Evolutionary conservation across 2,113 vertebrate species (phyloP).

Genomic region (Zeus faber): DNA sequence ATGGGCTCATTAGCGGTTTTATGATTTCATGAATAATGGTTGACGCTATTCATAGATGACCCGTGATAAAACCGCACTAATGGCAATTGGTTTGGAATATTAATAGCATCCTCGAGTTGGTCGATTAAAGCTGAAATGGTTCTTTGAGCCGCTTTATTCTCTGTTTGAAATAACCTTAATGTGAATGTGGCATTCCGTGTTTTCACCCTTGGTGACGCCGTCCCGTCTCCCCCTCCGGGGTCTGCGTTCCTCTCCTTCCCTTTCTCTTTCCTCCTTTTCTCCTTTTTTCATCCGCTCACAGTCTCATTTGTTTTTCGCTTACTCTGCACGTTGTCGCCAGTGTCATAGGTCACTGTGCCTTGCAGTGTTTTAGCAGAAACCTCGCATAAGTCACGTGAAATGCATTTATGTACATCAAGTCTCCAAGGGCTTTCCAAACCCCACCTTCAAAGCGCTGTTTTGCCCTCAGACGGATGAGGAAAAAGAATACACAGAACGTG

Average conservation of each 20-base stretch:
- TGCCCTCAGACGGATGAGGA: too few relatives aligned
- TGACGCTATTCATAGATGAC: conserved; percentile 46
- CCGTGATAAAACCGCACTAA: conserved; percentile 50
- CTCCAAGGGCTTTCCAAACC: too few relatives aligned
- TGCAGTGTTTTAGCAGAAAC: too few relatives aligned
- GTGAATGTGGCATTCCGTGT: conserved; percentile 26
- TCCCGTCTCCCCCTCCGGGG: too few relatives aligned
- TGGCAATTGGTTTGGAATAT: conserved; percentile 51
- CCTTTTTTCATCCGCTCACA: background rate
- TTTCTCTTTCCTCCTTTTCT: conserved; percentile 26
- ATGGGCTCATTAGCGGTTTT: conserved; percentile 54
- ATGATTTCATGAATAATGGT: conserved; percentile 37
- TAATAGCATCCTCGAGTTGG: conserved; percentile 60
- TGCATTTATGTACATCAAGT: too few relatives aligned
- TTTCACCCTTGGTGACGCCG: conserved; percentile 35
- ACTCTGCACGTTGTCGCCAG: background rate
- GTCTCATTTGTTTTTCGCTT: conserved; percentile 29
- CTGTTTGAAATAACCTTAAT: conserved; percentile 31
- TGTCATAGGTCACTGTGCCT: too few relatives aligned
- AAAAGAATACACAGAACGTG: too few relatives aligned
- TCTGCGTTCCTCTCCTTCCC: conserved; percentile 3
- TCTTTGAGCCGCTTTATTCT: conserved; percentile 24
- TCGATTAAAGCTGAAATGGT: conserved; percentile 51
- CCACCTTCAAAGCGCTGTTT: too few relatives aligned
- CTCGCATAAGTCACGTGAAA: too few relatives aligned